Evolutionary conservation across 2,888 invertebrate genomes (phyloP).

Genomic region (Gymnoscelis rufifasciata): DNA sequence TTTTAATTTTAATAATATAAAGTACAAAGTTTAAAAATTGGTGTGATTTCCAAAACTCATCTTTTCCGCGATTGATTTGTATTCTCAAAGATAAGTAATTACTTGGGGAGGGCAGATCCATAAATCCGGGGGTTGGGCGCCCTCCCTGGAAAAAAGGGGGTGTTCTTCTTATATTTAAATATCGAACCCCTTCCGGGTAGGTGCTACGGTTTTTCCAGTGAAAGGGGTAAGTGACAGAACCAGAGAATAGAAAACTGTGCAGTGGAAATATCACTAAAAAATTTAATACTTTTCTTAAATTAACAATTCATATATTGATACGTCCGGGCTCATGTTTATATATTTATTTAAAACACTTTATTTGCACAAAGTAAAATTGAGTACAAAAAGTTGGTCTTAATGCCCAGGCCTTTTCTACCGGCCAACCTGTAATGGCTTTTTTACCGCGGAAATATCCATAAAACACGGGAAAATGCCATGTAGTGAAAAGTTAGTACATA

Average conservation of each 20-base stretch:
- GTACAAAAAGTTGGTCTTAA: no score
- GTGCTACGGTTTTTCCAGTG: conserved; percentile 79
- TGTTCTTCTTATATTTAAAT: conserved; percentile 79
- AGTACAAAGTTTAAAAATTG: background rate
- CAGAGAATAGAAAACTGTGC: conserved; percentile 45
- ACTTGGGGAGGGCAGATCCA: conserved; percentile 74
- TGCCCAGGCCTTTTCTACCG: no score
- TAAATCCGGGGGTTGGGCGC: conserved; percentile 65
- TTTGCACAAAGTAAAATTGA: no score
- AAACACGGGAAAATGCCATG: no score
- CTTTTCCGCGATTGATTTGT: conserved; percentile 71
- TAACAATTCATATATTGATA: background rate
- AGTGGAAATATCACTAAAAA: conserved; percentile 30
- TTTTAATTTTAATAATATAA: no score
- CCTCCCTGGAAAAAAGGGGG: conserved; percentile 74
- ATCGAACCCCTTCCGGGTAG: conserved; percentile 79
- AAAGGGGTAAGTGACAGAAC: conserved; percentile 79
- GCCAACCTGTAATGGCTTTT: no score
- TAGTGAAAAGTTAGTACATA: no score
- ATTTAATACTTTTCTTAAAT: background rate
- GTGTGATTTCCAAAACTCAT: conserved; percentile 32
- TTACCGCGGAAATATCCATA: no score
- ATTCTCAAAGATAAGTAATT: conserved; percentile 78
- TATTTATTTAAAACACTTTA: no score
- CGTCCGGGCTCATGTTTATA: no score